Conservation (phyloP, 1,140 invertebrate species). For the Drosophila takahashii region DNA sequence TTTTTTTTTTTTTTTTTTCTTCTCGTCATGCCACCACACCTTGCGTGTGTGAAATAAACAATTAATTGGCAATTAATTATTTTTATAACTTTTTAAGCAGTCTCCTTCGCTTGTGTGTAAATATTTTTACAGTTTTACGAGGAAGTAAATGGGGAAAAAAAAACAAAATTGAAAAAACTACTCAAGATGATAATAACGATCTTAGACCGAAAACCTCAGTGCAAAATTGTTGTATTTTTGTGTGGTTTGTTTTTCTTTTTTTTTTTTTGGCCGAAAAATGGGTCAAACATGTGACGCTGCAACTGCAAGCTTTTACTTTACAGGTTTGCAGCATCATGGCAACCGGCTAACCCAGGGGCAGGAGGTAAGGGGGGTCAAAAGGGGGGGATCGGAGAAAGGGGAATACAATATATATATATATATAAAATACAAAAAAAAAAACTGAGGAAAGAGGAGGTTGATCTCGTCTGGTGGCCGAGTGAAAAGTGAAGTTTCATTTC, state of each 20-base stretch:
- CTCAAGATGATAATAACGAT: slow-evolving; percentile 22
- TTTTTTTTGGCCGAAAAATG: slow-evolving; percentile 50
- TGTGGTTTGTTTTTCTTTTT: not conserved
- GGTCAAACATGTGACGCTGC: slow-evolving; percentile 69
- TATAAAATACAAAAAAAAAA: not conserved
- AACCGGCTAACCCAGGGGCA: slow-evolving; percentile 45
- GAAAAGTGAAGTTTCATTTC: slow-evolving; percentile 75
- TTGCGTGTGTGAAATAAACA: slow-evolving; percentile 24
- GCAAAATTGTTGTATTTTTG: slow-evolving; percentile 2
- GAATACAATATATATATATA: not conserved
- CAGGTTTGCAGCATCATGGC: slow-evolving; percentile 39
- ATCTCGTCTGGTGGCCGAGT: slow-evolving; percentile 36
- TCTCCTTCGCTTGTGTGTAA: slow-evolving; percentile 20
- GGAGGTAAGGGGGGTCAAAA: slow-evolving; percentile 8
- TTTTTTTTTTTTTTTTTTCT: not conserved
- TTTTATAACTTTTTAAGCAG: slow-evolving; percentile 39
- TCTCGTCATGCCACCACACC: slow-evolving; percentile 9
- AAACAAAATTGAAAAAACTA: slow-evolving; percentile 1
- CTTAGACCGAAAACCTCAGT: slow-evolving; percentile 11
- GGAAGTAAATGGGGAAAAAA: slow-evolving; percentile 14
- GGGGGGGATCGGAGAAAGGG: slow-evolving; percentile 9
- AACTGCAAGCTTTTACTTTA: slow-evolving; percentile 66
- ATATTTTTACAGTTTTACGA: slow-evolving; percentile 29
- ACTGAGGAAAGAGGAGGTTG: not conserved
- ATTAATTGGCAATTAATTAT: slow-evolving; percentile 67